Conservation (phyloP, 2,888 invertebrate species). For the Charanyca ferruginea region DNA sequence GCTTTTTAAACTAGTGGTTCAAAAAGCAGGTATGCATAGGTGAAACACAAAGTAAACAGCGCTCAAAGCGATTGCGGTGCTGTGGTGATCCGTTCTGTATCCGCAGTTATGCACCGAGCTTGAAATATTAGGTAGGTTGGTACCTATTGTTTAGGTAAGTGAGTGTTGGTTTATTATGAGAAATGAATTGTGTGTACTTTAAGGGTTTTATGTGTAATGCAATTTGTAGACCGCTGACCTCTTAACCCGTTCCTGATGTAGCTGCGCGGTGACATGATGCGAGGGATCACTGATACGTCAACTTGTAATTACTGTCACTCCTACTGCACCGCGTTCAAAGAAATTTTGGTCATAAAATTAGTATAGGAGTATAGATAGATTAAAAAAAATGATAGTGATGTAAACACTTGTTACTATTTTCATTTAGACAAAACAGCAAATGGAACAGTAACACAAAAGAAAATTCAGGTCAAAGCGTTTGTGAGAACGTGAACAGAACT, state of each 20-base stretch:
- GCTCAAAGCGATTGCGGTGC: conserved; percentile 52
- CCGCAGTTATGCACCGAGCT: conserved; percentile 14
- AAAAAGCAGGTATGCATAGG: conserved; percentile 43
- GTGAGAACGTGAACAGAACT: neutral
- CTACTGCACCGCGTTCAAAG: no score
- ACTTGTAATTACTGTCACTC: no score
- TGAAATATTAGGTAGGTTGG: conserved; percentile 5
- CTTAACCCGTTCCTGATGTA: no score
- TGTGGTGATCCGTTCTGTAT: conserved; percentile 46
- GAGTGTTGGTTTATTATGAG: neutral
- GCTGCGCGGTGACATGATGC: no score
- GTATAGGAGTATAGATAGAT: no score
- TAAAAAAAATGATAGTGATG: no score
- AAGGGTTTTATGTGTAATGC: no score
- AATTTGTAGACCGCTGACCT: no score
- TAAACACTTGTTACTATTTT: neutral
- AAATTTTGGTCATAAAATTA: no score
- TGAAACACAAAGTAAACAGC: conserved; percentile 56
- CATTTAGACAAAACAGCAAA: neutral
- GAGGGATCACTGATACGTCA: no score
- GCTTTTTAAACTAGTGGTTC: conserved; percentile 19
- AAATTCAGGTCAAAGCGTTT: conserved; percentile 20
- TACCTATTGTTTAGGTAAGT: neutral
- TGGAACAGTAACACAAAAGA: conserved; percentile 1
- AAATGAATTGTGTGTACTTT: neutral